Conservation (phyloP, 2,113 vertebrate genomes). For the Epinephelus moara region DNA sequence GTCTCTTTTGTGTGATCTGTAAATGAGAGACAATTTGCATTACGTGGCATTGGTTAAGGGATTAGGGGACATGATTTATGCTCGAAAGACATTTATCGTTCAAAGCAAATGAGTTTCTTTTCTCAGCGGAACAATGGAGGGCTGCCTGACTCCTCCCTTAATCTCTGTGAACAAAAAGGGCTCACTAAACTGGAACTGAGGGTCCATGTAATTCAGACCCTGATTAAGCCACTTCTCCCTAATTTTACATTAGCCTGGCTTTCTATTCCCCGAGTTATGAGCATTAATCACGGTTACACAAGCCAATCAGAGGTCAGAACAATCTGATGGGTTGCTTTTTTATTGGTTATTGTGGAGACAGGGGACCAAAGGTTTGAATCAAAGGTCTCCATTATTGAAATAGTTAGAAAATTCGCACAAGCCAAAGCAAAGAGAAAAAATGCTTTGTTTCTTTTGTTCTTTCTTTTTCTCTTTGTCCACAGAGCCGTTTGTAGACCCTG, state of each 20-base stretch:
- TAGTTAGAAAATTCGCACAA: conserved; percentile 12
- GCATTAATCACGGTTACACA: conserved; percentile 70
- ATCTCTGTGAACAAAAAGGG: conserved; percentile 83
- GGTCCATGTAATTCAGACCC: conserved; percentile 81
- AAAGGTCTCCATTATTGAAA: conserved; percentile 49
- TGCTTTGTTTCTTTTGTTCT: conserved; percentile 41
- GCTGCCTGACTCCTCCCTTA: conserved; percentile 82
- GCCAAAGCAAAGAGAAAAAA: conserved; percentile 35
- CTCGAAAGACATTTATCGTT: conserved; percentile 85
- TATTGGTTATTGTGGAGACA: conserved; percentile 39
- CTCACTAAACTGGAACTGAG: conserved; percentile 80
- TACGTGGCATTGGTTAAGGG: conserved; percentile 84
- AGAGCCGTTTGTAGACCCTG: conserved; percentile 36
- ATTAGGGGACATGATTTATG: conserved; percentile 86
- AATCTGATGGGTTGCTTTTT: conserved; percentile 44
- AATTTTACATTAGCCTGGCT: conserved; percentile 80
- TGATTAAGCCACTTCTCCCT: conserved; percentile 80
- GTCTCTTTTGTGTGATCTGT: conserved; percentile 82
- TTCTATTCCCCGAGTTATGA: conserved; percentile 71
- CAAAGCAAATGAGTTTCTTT: conserved; percentile 86
- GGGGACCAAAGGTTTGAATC: conserved; percentile 24
- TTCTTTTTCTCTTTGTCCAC: conserved; percentile 39
- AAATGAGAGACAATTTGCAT: conserved; percentile 84
- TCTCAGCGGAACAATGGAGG: conserved; percentile 84
- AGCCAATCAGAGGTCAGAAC: conserved; percentile 69